Evolutionary conservation across 2,888 invertebrate species (phyloP), one percentile per base, ranked within the genome.

Genomic region (Kryphioiulus occultus): DNA sequence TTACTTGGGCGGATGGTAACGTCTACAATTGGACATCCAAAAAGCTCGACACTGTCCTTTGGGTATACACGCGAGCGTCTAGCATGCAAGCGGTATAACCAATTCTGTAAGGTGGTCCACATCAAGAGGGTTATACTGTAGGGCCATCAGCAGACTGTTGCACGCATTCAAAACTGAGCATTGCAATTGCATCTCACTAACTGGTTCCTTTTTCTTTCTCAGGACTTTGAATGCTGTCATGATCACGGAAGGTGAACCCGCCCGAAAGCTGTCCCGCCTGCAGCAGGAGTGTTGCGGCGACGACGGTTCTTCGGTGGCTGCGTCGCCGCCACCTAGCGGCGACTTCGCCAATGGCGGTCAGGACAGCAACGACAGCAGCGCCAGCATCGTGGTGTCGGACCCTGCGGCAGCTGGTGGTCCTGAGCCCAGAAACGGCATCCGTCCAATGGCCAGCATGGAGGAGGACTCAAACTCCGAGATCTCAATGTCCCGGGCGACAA

Each of bases 161-260:
- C n/a, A n/a, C n/a, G n/a, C n/a, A n/a, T n/a, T n/a, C n/a, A n/a
- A n/a, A n/a, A n/a, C n/a, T n/a, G n/a, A 39, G 9, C 39, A 4
- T 47, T 47, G 17, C 47, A 47, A 47, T n/a, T n/a, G 17, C 82
- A 30, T n/a, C n/a, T 82, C 12, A 22, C 82, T 82, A 82, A 82
- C 32, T 19, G 15, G 4, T 10, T 3, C 82, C 22, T 5, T 82
- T 82, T 82, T 82, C 26, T 83, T 32, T 83, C 17, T 10, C 35
- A 83, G 83, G 83, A 32, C n/a, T n/a, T 35, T 35, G 30, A 39
- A 30, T 85, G 85, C 32, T 39, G 85, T 19, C 85, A 85, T 85
- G 85, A 85, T 85, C 22, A 85, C 85, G n/a, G 85, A 85, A 35
- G 85, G 85, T 3, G 85, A 85, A 85, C n/a, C 35, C 22, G 85